Conservation (phyloP, 2,888 invertebrate genomes). For the Erebia palarica region DNA sequence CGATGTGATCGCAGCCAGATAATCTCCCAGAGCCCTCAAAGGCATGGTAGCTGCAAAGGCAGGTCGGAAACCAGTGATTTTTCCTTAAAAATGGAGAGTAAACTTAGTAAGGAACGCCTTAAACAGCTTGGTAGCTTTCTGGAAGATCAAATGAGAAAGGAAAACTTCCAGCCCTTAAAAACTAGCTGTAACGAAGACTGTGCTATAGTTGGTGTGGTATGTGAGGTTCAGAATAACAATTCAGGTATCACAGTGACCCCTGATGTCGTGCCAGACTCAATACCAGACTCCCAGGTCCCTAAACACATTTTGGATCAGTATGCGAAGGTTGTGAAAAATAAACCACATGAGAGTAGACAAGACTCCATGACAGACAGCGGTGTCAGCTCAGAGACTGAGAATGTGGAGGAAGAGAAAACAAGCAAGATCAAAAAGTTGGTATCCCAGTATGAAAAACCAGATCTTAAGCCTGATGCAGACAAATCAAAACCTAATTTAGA, state of each 20-base stretch:
- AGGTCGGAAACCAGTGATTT: constrained; percentile 67
- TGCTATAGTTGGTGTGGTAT: constrained; percentile 45
- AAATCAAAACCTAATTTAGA: constrained; percentile 55
- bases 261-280: constrained; percentile 49
- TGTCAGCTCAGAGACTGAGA: constrained; percentile 78
- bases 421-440: constrained; percentile 59
- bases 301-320: constrained; percentile 76
- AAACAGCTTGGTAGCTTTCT: constrained; percentile 68
- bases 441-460: constrained; percentile 55
- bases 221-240: constrained; percentile 38
- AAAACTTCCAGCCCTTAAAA: constrained; percentile 57
- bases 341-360: constrained; percentile 59
- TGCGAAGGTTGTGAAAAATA: constrained; percentile 71
- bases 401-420: constrained; percentile 68
- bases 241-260: constrained; percentile 42
- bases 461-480: constrained; percentile 35
- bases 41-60: constrained; percentile 69
- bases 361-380: constrained; percentile 77
- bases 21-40: constrained; percentile 58
- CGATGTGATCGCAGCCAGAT: constrained; percentile 78
- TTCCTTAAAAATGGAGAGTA: constrained; percentile 64
- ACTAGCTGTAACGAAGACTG: constrained; percentile 23
- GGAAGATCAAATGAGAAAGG: constrained; percentile 74
- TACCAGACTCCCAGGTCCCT: constrained; percentile 70
- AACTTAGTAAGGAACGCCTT: constrained; percentile 67